Base-by-base conservation (phyloP, 2,113 vertebrate species). In the Casuarius casuarius region DNA sequence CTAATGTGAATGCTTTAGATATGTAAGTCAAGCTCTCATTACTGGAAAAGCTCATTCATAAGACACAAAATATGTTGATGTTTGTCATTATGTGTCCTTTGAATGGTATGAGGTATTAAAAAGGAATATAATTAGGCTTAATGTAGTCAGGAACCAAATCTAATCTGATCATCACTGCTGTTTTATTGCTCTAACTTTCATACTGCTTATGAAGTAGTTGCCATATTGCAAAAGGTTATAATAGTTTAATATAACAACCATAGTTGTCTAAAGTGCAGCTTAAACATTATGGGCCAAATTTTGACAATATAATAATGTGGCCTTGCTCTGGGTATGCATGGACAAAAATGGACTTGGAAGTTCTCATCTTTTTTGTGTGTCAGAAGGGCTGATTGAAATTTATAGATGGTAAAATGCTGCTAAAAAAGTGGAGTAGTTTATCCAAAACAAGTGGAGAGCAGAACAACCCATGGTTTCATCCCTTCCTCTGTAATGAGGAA, bases 51-150 rank as follows among this genome's bases (percentile, higher is more conserved):
- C 87, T 95, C 84, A 83, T 92, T 91, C 54, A 86, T 67, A 61
- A 89, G 91, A 84, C 58, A 73, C 9, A 1, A 91, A 94, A 95
- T 95, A 87, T 89, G 59, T 95, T 95, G 54, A 42, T 62, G 62
- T 35, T 79, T 87, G 84, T 91, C 75, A 92, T 96, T 94, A 87
- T 74, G 42, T 85, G 63, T 95, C 87, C 75, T 92, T 94, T 95
- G 74, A 95, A 92, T 94, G 78, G 87, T 86, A 31, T 80, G 74
- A 62, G 29, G 20, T 94, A 91, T 96, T 94, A 94, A 95, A 94
- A 95, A 91, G 51, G 54, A 94, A 77, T 95, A 91, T 91, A 96
- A 95, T 96, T 90, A 96, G 71, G 59, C 72, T 95, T 95, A 86
- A 92, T 95, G 42, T 88, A 92, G 91, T 95, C 91, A 86, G 93